Evolutionary conservation across 1,140 invertebrate species (phyloP), one percentile per base, ranked within the genome.

Genomic region (Oncopodura yosiiana): DNA sequence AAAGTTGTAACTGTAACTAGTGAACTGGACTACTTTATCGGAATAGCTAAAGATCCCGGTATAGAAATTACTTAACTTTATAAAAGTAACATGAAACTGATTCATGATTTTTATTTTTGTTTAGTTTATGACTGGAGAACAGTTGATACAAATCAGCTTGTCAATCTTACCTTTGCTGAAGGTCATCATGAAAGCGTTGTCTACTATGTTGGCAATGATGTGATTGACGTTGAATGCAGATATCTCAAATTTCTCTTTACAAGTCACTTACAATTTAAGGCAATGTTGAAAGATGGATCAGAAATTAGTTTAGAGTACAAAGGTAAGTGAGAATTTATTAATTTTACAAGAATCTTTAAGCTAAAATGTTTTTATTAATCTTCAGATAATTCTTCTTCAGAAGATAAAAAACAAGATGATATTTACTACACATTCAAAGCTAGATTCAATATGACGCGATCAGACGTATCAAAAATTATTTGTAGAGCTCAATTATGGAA

Each of bases 401-500:
- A 49, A 32, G n/a, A 18, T 32, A 38, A 56, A 9, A 39, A 16
- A 19, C 29, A 24, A 2, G 9, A 43, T 21, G 32, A 29, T 8
- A 49, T 37, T 24, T 3, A 23, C 19, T 36, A 8, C 16, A 11
- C 3, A 26, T 38, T 41, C n/a, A 29, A 55, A n/a, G 38, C 39
- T 19, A 12, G 19, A 18, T 44, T 49, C 18, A 39, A 34, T 34
- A 49, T 55, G 11, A 21, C 41, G n/a, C 11, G 32, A 24, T 41
- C 54, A 38, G 38, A 50, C 23, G 45, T 56, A n/a, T 9, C 23
- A 23, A 9, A 32, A 23, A 24, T 56, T 27, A 30, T 50, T 0
- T 56, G 54, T 23, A 21, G n/a, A 24, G 46, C 54, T 11, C 54
- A 46, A 14, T 24, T 56, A 2, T 56, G 54, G 54, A 56, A 56